Conservation (phyloP, 1,140 invertebrate genomes). For the Procambarus clarkii region DNA sequence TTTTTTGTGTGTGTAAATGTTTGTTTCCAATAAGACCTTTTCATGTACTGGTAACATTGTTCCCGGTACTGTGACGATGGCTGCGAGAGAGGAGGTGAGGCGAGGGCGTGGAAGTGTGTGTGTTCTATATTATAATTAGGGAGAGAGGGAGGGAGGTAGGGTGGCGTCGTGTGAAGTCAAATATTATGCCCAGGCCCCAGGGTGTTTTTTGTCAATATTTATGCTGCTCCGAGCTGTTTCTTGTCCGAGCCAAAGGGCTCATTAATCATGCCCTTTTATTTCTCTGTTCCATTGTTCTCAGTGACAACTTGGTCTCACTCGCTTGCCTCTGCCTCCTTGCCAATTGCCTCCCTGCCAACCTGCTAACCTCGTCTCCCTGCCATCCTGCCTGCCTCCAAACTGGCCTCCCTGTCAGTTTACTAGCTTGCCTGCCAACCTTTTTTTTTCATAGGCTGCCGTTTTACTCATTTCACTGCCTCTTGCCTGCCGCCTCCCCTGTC, state of each 20-base stretch:
- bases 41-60: no score
- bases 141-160: slow-evolving; percentile 12
- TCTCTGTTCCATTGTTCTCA: slow-evolving; percentile 10
- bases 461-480: no score
- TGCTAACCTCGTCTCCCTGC: neutral
- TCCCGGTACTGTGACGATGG: neutral
- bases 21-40: no score
- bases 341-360: neutral
- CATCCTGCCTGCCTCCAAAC: neutral
- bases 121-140: slow-evolving; percentile 23
- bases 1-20: no score
- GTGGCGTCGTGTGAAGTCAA: slow-evolving; percentile 32
- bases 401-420: neutral
- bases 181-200: slow-evolving; percentile 17
- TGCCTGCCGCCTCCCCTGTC: no score
- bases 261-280: slow-evolving; percentile 60
- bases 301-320: slow-evolving; percentile 25
- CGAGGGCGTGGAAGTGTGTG: neutral
- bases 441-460: no score
- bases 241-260: slow-evolving; percentile 25
- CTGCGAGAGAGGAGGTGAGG: neutral
- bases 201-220: slow-evolving; percentile 52
- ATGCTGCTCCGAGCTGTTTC: slow-evolving; percentile 29
- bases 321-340: neutral
- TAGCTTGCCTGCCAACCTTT: neutral